Evolutionary conservation across 2,888 invertebrate genomes (phyloP).

Genomic region (Parnassius glacialis): DNA sequence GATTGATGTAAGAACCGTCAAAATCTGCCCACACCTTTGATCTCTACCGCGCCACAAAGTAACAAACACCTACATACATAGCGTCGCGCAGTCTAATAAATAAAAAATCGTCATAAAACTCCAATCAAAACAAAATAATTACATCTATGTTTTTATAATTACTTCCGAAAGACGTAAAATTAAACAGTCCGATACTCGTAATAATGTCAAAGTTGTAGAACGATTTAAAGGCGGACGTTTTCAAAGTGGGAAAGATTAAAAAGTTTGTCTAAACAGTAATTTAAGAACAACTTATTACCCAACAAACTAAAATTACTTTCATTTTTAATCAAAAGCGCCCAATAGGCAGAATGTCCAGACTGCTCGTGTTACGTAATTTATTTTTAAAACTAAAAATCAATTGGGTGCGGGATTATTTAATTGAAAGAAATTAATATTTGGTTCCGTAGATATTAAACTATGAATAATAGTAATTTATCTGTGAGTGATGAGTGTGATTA

Average conservation of each 20-base stretch:
- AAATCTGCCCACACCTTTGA: no score
- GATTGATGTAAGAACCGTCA: no score
- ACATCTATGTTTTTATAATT: no score
- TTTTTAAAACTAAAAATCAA: neutral
- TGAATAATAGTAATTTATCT: no score
- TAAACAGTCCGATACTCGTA: no score
- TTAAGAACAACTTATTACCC: constrained; percentile 12
- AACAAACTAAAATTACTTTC: constrained; percentile 18
- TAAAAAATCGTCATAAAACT: no score
- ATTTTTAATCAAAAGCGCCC: constrained; percentile 15
- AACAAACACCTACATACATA: no score
- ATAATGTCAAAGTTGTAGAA: neutral
- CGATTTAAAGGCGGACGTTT: neutral
- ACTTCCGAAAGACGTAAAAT: no score
- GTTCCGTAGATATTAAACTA: constrained; percentile 7
- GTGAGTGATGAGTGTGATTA: no score
- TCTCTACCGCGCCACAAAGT: no score
- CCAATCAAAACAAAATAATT: no score
- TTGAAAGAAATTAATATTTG: neutral
- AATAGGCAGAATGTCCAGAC: neutral
- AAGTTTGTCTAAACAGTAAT: constrained; percentile 6
- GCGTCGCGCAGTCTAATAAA: no score
- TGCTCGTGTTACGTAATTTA: constrained; percentile 2
- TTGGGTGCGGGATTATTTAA: neutral
- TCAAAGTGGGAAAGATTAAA: neutral